A percentile compares a stretch with the other conserved stretches of the same genome.
phyloP scores from a whole-genome alignment of 2,888 invertebrate genomes.

The Timema cristinae region DNA sequence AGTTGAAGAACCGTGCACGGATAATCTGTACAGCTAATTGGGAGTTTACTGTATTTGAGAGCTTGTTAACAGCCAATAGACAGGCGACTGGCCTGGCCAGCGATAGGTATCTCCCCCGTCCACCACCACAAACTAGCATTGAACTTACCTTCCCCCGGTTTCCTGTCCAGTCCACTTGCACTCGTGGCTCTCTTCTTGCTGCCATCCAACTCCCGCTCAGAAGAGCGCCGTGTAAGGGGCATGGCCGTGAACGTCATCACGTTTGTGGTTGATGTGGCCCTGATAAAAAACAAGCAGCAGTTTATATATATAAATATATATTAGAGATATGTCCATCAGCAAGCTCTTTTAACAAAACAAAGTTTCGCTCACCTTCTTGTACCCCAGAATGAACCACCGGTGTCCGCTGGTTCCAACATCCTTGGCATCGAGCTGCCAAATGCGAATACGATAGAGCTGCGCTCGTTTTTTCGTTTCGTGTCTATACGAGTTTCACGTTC shows the following conservation, averaged over 20 bases:
- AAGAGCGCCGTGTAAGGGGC: conserved; percentile 74
- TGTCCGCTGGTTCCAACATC: conserved; percentile 77
- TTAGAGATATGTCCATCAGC: background rate
- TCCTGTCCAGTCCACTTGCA: conserved; percentile 66
- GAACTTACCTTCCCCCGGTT: conserved; percentile 48
- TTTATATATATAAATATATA: background rate
- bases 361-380: conserved; percentile 60
- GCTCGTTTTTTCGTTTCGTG: conserved; percentile 71
- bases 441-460: conserved; percentile 73
- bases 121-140: too few relatives aligned
- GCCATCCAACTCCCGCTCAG: conserved; percentile 75
- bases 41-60: too few relatives aligned
- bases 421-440: conserved; percentile 90
- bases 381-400: conserved; percentile 77
- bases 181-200: conserved; percentile 74
- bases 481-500: conserved; percentile 80
- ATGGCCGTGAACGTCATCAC: conserved; percentile 69
- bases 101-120: too few relatives aligned
- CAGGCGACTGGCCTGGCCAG: too few relatives aligned
- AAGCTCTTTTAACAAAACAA: conserved; percentile 14
- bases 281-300: conserved; percentile 41
- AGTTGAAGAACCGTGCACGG: too few relatives aligned
- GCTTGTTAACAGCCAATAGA: too few relatives aligned
- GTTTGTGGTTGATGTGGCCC: conserved; percentile 87
- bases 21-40: too few relatives aligned